These are phyloP conservation scores for Notothenia rossii DNA, from an alignment of 2,113 vertebrate species.

Conservation along the genomic window DNA sequence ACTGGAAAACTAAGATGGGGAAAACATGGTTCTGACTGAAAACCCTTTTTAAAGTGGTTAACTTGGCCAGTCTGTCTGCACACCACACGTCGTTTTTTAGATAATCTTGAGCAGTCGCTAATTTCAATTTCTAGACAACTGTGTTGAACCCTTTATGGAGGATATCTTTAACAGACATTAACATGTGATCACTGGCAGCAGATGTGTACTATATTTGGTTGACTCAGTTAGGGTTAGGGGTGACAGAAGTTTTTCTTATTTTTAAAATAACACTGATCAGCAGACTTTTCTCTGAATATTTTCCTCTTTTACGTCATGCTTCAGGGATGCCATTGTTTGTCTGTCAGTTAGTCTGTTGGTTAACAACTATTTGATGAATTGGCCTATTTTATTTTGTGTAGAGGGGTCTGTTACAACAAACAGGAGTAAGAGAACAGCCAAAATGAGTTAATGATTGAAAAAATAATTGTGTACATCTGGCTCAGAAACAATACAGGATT, in stretches of 20 bases:
- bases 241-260: slow-evolving; percentile 23
- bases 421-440: background rate
- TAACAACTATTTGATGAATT: background rate
- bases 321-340: background rate
- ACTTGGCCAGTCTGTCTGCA: slow-evolving; percentile 18
- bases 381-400: background rate
- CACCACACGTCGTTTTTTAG: slow-evolving; percentile 38
- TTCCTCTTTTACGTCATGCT: slow-evolving; percentile 2
- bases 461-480: background rate
- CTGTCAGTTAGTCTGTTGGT: background rate
- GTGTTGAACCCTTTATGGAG: slow-evolving; percentile 33
- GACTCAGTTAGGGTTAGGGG: slow-evolving; percentile 5
- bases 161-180: slow-evolving; percentile 50
- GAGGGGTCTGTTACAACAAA: background rate
- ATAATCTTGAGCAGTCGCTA: slow-evolving; percentile 44
- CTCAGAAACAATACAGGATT: background rate
- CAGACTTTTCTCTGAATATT: background rate
- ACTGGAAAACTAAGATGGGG: slow-evolving; percentile 21
- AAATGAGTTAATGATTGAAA: slow-evolving; percentile 3
- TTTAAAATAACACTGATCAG: slow-evolving; percentile 18
- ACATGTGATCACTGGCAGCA: slow-evolving; percentile 47
- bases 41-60: slow-evolving; percentile 23
- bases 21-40: slow-evolving; percentile 28
- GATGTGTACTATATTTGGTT: slow-evolving; percentile 50
- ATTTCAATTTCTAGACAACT: slow-evolving; percentile 50